Evolutionary conservation across 2,113 vertebrate species (phyloP), one percentile per base, ranked within the genome.

Genomic region (Empidonax traillii): DNA sequence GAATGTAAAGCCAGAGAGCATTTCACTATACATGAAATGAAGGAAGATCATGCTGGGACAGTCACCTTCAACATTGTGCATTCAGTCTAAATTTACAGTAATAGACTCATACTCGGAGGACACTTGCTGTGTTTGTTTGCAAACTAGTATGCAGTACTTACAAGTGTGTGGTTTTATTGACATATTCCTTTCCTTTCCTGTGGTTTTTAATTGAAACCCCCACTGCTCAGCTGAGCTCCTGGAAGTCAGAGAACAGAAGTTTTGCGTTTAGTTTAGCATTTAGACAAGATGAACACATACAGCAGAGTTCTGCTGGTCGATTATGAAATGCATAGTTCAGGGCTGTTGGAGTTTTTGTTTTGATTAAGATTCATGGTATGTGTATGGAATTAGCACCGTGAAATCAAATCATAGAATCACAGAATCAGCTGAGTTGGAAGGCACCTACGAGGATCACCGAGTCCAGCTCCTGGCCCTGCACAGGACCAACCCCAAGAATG

Each of bases 181-280:
- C 98, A 77, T 97, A 97, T 98, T 98, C 97, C 93, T 98, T 98
- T 98, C 97, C 94, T 62, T 98, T 98, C 98, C 98, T 98, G 98
- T 93, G 98, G 98, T 97, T 98, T 98, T 98, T 98, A 98, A 98
- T 98, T 98, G 98, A 98, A 98, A 98, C 97, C 97, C 98, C 98
- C 89, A 98, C 98, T 97, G 98, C 89, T 98, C 94, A 93, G 97
- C 96, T 89, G 51, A 96, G 95, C 97, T 98, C 97, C 97, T 96
- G 79, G 91, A 98, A 98, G 92, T 94, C 94, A 95, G 94, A 94
- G 95, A 97, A 97, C 94, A 97, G 97, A 97, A 98, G 95, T 97
- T 98, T 96, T 97, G 74, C 23, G 47, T 98, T 98, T 97, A 97
- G 95, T 96, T 97, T 97, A 96, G 88, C 91, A 94, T 96, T 97